Base-by-base conservation (phyloP, 2,888 invertebrate species). In the Coremacera marginata region DNA sequence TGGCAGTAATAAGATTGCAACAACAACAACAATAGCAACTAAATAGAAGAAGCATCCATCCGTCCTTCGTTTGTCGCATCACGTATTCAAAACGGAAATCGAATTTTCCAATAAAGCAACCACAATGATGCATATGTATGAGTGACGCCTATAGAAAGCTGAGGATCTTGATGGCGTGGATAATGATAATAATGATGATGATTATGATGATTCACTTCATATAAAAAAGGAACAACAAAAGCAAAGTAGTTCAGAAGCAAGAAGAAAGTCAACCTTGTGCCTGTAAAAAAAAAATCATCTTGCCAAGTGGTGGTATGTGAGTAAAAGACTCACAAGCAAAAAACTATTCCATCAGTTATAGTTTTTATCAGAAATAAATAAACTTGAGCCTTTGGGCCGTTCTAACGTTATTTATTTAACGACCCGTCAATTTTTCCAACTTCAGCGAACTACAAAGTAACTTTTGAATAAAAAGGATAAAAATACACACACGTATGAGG, bases 81-180 rank as follows among this genome's bases (percentile, higher is more conserved):
- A 81, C 80, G 82, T 81, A 68, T 79, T 77, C 70, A 78, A 77
- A 80, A 74, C 79, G 81, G 80, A 81, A 81, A 82, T 82, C 79
- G 81, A 82, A 82, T 82, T 82, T 82, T 81, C 81, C 81, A 81
- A 81, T 80, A 82, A 82, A 81, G 34, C 68, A 68, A 57, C 49
- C 70, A 34, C 60, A 60, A 27, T 19, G 60, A 57, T 74, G 49
- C 27, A n/a, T 71, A 27, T 52, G 60, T 67, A 57, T 52, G n/a
- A 25, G 11, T 75, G 19, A 55, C 31, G 74, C 52, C 51, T 49
- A 62, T 27, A 57, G 62, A 75, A 75, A 77, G 67, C 34, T 34
- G 60, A 8, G 52, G 44, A 72, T 63, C 51, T 14, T 27, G 70
- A 70, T 70, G 44, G 37, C 52, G 57, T 34, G 37, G 44, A 70